Percentiles rank a stretch among this genome's conserved stretches.
These are phyloP conservation scores for Drosophila lini DNA, from an alignment of 1,140 invertebrate species.

Conservation along the genomic window DNA sequence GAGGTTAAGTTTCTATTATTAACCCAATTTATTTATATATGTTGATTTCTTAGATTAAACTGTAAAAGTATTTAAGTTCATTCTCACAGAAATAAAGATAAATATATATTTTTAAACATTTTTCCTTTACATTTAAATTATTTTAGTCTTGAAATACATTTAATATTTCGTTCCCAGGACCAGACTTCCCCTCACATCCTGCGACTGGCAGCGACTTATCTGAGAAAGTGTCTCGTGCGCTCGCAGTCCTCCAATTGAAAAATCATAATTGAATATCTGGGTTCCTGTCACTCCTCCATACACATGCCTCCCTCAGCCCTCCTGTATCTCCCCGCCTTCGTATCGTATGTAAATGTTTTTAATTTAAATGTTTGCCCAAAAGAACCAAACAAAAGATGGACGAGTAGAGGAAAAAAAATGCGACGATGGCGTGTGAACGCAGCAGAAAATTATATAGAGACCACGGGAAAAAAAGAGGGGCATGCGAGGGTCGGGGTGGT, in stretches of 20 bases:
- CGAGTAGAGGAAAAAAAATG: constrained; percentile 50
- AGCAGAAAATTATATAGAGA: constrained; percentile 76
- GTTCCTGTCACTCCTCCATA: constrained; percentile 59
- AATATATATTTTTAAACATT: neutral
- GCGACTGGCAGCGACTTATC: constrained; percentile 53
- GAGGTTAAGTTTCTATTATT: too few relatives aligned
- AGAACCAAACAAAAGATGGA: constrained; percentile 48
- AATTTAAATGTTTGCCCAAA: constrained; percentile 82
- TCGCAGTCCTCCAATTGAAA: constrained; percentile 55
- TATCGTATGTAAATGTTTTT: constrained; percentile 76
- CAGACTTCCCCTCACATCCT: constrained; percentile 8
- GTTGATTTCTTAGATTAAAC: neutral
- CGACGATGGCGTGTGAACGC: constrained; percentile 81
- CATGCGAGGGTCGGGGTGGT: neutral
- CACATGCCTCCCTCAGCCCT: neutral
- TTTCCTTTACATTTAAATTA: neutral
- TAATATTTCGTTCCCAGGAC: neutral
- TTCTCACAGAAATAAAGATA: neutral
- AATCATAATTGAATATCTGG: constrained; percentile 80
- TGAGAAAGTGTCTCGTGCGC: constrained; percentile 57
- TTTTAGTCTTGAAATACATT: neutral
- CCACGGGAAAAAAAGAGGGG: constrained; percentile 18
- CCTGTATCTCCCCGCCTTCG: constrained; percentile 1
- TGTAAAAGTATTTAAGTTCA: neutral
- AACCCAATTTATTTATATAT: neutral